A percentile compares a stretch with the other conserved stretches of the same genome.
Conservation (phyloP, 2,113 vertebrate genomes). For the Panthera tigris region DNA sequence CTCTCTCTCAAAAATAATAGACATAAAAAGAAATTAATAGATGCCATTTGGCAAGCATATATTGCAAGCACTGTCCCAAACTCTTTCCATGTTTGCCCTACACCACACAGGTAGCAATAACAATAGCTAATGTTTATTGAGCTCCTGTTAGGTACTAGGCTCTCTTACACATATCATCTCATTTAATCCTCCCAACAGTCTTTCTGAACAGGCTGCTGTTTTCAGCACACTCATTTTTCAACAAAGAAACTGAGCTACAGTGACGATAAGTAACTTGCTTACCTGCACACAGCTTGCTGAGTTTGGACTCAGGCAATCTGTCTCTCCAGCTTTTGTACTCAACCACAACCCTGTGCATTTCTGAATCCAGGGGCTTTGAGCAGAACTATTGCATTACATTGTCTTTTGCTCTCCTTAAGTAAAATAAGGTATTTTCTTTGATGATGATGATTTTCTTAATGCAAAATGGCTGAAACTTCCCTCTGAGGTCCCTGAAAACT, state of each 20-base stretch:
- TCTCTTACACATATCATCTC: background rate
- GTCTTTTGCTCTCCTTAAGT: constrained; percentile 26
- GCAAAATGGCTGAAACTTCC: constrained; percentile 14
- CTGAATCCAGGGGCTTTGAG: background rate
- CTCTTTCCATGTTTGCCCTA: background rate
- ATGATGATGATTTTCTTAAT: background rate
- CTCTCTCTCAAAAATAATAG: too few species aligned
- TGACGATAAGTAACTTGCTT: background rate
- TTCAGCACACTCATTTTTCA: background rate
- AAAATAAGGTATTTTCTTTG: constrained; percentile 9
- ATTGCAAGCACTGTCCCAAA: background rate
- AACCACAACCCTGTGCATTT: background rate
- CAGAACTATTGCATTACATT: background rate
- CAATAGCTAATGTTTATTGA: background rate
- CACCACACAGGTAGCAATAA: background rate
- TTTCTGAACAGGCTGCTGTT: background rate
- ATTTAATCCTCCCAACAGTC: background rate
- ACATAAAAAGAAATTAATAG: background rate
- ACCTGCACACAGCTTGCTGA: background rate
- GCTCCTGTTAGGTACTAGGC: background rate
- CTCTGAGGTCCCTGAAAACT: background rate
- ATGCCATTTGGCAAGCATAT: background rate
- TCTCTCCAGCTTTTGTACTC: background rate
- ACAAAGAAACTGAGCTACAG: background rate
- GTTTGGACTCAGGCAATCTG: background rate